Percentiles rank a stretch among this genome's conserved stretches.
These are phyloP conservation scores for Odontophorus gujanensis DNA, from an alignment of 2,113 vertebrate species.

Conservation along the genomic window DNA sequence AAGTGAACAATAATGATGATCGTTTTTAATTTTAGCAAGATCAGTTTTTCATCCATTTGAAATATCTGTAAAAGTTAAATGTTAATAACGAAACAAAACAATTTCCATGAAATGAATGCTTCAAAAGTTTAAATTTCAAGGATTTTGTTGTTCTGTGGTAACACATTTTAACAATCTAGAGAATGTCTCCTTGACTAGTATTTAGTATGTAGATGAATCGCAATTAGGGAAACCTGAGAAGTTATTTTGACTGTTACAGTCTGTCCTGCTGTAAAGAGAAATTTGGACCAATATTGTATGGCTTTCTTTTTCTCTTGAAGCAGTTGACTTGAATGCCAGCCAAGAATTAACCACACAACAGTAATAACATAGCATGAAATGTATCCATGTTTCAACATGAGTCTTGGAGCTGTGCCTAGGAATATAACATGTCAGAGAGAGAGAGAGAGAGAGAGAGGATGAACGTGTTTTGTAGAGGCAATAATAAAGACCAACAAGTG, in stretches of 20 bases:
- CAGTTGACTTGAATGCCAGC: constrained; percentile 7
- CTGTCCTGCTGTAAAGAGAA: neutral
- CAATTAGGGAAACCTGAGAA: neutral
- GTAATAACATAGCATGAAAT: constrained; percentile 33
- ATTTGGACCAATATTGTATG: neutral
- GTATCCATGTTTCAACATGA: constrained; percentile 29
- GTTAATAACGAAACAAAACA: too few relatives aligned
- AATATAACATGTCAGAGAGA: neutral
- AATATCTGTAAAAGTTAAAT: neutral
- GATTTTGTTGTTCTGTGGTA: neutral
- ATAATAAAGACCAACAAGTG: neutral
- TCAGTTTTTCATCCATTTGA: neutral
- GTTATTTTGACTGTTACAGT: neutral
- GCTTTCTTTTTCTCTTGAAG: neutral
- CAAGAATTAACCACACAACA: constrained; percentile 22
- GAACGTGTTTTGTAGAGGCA: neutral
- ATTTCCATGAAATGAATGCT: neutral
- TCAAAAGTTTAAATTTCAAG: neutral
- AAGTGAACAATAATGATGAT: neutral
- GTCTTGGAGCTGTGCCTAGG: constrained; percentile 33
- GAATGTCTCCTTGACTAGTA: neutral
- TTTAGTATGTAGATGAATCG: neutral
- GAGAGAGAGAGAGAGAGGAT: neutral
- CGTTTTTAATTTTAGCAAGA: neutral
- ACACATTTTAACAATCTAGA: neutral